These are phyloP conservation scores for Melanocharis versteri DNA, from an alignment of 2,113 vertebrate species.

Conservation along the genomic window DNA sequence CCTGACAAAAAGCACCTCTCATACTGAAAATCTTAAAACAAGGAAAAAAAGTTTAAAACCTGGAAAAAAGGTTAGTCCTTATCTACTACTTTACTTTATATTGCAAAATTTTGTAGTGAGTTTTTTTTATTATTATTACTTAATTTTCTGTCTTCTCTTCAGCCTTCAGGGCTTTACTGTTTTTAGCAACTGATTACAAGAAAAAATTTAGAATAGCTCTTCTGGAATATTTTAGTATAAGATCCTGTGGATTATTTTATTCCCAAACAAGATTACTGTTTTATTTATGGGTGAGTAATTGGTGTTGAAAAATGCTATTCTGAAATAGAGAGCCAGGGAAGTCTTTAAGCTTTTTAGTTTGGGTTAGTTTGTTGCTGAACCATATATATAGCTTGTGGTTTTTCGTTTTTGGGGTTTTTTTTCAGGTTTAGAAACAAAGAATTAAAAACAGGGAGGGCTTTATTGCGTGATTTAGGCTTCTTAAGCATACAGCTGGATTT, in stretches of 20 bases:
- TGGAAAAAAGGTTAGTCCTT: slow-evolving; percentile 87
- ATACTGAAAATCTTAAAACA: slow-evolving; percentile 72
- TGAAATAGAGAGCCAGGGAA: background rate
- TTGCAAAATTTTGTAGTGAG: slow-evolving; percentile 18
- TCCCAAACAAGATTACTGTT: background rate
- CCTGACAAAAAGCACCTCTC: slow-evolving; percentile 60
- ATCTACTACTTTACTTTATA: slow-evolving; percentile 53
- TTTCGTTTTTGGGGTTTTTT: background rate
- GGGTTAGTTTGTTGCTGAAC: slow-evolving; percentile 10
- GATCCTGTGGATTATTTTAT: background rate
- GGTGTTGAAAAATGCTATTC: background rate
- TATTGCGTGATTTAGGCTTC: background rate
- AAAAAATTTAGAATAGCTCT: background rate
- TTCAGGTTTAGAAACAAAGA: background rate
- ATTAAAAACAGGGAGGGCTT: background rate
- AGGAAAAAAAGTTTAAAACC: slow-evolving; percentile 86
- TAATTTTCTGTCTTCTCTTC: slow-evolving; percentile 24
- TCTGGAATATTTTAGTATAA: slow-evolving; percentile 2
- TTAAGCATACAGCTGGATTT: background rate
- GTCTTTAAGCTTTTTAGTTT: background rate
- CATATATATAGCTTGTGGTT: background rate
- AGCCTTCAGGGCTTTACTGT: slow-evolving; percentile 38
- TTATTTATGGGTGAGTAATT: background rate
- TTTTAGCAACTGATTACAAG: background rate
- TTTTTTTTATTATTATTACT: background rate